Conservation (phyloP, 2,797 vertebrate genomes). For the Poeciliopsis turneri region DNA sequence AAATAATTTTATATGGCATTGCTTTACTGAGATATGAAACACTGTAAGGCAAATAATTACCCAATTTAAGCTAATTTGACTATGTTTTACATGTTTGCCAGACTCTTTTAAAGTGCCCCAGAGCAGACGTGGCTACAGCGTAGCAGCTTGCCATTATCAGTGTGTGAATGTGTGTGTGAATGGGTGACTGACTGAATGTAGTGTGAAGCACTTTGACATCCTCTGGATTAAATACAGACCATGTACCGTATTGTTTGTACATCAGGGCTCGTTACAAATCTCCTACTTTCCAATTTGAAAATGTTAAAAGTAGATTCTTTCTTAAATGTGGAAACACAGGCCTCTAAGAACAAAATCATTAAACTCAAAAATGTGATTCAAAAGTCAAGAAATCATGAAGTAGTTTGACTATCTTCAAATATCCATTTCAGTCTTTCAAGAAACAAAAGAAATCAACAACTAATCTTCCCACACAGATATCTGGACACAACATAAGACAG, state of each 20-base stretch:
- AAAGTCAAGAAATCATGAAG: neutral
- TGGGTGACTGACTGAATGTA: too few relatives aligned
- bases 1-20: neutral
- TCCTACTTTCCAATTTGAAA: neutral
- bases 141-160: too few relatives aligned
- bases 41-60: neutral
- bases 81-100: neutral
- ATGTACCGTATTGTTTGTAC: neutral
- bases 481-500: neutral
- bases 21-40: neutral
- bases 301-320: neutral
- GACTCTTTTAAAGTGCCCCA: too few relatives aligned
- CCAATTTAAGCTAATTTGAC: neutral
- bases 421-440: neutral
- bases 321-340: neutral
- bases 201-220: too few relatives aligned
- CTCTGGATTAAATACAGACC: too few relatives aligned
- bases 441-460: neutral
- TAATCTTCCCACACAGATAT: neutral
- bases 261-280: neutral
- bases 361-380: neutral
- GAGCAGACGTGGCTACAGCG: too few relatives aligned
- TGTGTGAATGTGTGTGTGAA: too few relatives aligned
- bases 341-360: neutral
- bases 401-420: neutral